Base-by-base conservation (phyloP, 1,140 invertebrate species). In the Cyrtorhinus lividipennis region DNA sequence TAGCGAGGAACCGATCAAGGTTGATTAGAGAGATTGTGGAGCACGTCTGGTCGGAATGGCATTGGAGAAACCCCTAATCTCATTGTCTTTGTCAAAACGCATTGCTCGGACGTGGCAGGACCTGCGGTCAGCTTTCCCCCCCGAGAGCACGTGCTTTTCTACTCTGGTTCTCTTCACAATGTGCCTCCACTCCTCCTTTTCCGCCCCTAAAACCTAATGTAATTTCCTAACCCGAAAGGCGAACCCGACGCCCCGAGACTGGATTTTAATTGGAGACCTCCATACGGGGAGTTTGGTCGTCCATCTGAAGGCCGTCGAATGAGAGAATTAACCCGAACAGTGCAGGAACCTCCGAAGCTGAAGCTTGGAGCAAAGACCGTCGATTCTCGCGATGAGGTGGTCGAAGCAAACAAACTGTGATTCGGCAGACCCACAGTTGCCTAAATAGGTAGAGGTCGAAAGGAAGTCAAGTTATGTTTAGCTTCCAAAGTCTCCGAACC, bases 31-130 rank as follows among this genome's bases (percentile, higher is more conserved):
- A 59, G 58, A 30, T 59, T 25, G 24, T 25, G 27, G 26, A 27
- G 58, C 58, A 59, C 58, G 58, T 59, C 58, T 59, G n/a, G 10
- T 30, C 26, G 24, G 58, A 59, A 59, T 59, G 27, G 58, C 58
- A 59, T 30, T 24, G 24, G 26, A 38, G 15, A 38, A 38, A 5
- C 30, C 15, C 18, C 48, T 59, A 59, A 59, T 59, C 58, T 59
- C 24, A 59, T 59, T 59, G 58, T 59, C 58, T 59, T 59, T 59
- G 58, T 59, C 58, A 59, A 59, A 59, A 59, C 58, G 58, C 58
- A 59, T 59, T 59, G 58, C 58, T 30, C 26, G 58, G 27, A 59
- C 58, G 58, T 59, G 58, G 48, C 48, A 20, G 3, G 58, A 15
- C 24, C 24, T 59, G 58, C 23, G 58, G 58, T 59, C 58, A 59